Base-by-base conservation (phyloP, 1,140 invertebrate species). In the Caerostris darwini region DNA sequence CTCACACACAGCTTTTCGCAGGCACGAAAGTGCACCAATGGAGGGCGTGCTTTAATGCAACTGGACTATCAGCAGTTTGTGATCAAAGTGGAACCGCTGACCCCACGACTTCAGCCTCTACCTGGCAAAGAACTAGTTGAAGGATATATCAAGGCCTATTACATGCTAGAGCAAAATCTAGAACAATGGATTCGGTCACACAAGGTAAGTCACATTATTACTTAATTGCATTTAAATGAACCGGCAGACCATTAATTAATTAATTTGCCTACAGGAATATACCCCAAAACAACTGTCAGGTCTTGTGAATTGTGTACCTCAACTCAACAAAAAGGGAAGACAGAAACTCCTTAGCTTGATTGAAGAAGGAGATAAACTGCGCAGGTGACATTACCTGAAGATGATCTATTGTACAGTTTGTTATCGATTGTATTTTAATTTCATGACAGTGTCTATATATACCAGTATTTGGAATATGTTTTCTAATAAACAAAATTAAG, bases 61-160 rank as follows among this genome's bases (percentile, higher is more conserved):
- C 96, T 99, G 5, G 99, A 99, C 97, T 99, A 99, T 96, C 98
- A 99, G 53, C 99, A 99, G 96, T 97, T 99, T 93, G 97, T 99
- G 88, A 97, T 98, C 10, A 99, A 99, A 95, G 97, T 99, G 61
- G 98, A 99, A 96, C 97, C 97, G 95, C 97, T 99, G 19, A 98
- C 98, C 0, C 34, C 34, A 2, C 97, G 97, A 10, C 95, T 95
- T 89, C 96, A 96, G 96, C 98, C 98, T 17, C 97, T 99, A 64
- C 98, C 99, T 10, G 98, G 98, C 95, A 97, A 97, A 95, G 97
- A 98, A 85, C 98, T 98, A 95, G 99, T 99, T 0, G 99, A 99
- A 96, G 97, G 97, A 54, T 99, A 99, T 95, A 98, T 99, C 3
- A 99, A 99, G 96, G 99, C 99, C 0, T 99, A 98, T 96, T 99